A percentile compares a stretch with the other conserved stretches of the same genome.
phyloP scores from a whole-genome alignment of 2,888 invertebrate species.

The Epinotia nisella region DNA sequence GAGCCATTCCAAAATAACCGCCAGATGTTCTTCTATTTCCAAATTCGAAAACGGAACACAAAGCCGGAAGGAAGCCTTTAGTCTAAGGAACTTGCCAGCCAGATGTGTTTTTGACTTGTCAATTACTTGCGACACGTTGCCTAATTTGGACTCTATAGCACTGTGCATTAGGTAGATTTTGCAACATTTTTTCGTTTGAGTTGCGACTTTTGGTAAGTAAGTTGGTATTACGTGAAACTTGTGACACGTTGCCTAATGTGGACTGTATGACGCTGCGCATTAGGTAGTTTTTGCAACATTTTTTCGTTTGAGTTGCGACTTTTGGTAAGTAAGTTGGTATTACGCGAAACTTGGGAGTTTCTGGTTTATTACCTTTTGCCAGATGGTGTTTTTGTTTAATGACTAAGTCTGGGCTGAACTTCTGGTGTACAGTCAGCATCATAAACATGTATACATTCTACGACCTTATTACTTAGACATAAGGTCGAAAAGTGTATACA shows the following conservation, averaged over 20 bases:
- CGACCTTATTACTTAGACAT: too few species aligned
- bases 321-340: slow-evolving; percentile 1
- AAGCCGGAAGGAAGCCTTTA: slow-evolving; percentile 44
- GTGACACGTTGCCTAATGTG: neutral
- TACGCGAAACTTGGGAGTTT: slow-evolving; percentile 31
- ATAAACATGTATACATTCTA: too few species aligned
- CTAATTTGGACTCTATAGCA: neutral
- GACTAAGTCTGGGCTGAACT: slow-evolving; percentile 9
- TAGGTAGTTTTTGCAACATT: neutral
- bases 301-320: neutral
- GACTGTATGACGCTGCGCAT: neutral
- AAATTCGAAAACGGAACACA: slow-evolving; percentile 41
- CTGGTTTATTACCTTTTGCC: slow-evolving; percentile 40
- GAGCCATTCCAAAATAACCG: slow-evolving; percentile 11
- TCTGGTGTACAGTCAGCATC: too few species aligned
- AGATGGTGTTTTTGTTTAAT: slow-evolving; percentile 38
- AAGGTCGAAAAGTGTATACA: too few species aligned
- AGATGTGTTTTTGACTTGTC: slow-evolving; percentile 30
- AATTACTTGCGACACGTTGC: neutral
- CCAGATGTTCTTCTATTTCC: slow-evolving; percentile 40
- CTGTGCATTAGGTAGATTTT: neutral
- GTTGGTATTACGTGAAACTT: slow-evolving; percentile 28
- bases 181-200: neutral
- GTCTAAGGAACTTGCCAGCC: slow-evolving; percentile 38
- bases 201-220: slow-evolving; percentile 1